These are phyloP conservation scores for Solea solea DNA, from an alignment of 2,113 vertebrate species.

Conservation along the genomic window DNA sequence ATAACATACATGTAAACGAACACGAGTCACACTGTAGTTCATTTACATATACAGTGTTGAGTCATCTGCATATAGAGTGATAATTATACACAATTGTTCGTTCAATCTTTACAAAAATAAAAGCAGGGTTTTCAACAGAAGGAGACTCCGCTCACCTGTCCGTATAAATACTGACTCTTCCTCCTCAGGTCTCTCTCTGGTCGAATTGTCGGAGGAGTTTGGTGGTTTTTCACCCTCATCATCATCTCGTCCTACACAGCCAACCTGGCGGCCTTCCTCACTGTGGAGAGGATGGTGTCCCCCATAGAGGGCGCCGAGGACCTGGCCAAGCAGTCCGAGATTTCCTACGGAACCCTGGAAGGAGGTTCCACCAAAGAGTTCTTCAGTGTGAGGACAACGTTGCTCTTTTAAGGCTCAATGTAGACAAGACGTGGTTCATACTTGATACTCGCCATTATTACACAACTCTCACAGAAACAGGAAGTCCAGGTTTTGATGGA, in stretches of 20 bases:
- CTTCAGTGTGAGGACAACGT: constrained; percentile 85
- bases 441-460: no score
- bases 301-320: constrained; percentile 98
- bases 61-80: no score
- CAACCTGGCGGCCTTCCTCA: constrained; percentile 98
- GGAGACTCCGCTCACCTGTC: no score
- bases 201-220: constrained; percentile 97
- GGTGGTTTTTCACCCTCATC: constrained; percentile 99
- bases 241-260: constrained; percentile 99
- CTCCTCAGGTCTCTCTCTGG: constrained; percentile 68
- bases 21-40: background rate
- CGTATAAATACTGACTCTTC: background rate
- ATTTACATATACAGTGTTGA: no score
- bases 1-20: background rate
- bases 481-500: no score
- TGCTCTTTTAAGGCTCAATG: no score
- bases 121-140: no score
- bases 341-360: constrained; percentile 95
- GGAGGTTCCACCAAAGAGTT: constrained; percentile 97
- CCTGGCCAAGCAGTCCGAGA: constrained; percentile 97
- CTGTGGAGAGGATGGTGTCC: constrained; percentile 97
- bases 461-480: no score
- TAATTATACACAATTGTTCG: no score
- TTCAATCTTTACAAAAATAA: no score
- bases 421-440: no score